Evolutionary conservation across 2,888 invertebrate genomes (phyloP).

Genomic region (Drosophila nigricruria): DNA sequence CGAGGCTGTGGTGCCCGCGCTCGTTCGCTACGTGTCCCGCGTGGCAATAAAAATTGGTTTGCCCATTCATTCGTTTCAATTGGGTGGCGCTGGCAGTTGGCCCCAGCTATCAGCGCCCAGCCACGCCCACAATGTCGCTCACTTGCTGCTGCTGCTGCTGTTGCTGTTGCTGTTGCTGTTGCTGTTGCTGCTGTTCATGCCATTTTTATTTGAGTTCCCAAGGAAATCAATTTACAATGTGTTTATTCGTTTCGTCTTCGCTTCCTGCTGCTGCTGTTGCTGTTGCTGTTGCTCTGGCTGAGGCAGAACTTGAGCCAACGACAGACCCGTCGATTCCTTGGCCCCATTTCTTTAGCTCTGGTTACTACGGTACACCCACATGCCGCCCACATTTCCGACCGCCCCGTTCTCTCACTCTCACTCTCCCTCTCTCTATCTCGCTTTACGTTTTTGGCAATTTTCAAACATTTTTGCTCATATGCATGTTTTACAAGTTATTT

Average conservation of each 20-base stretch:
- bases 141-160: slow-evolving; percentile 61
- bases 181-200: slow-evolving; percentile 74
- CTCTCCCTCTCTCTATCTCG: background rate
- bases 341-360: slow-evolving; percentile 50
- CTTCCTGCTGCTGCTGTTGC: slow-evolving; percentile 42
- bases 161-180: slow-evolving; percentile 30
- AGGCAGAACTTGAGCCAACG: slow-evolving; percentile 9
- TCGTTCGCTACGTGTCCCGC: slow-evolving; percentile 76
- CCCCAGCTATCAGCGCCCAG: slow-evolving; percentile 24
- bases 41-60: slow-evolving; percentile 81
- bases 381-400: background rate
- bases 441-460: slow-evolving; percentile 65
- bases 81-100: slow-evolving; percentile 38
- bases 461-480: slow-evolving; percentile 81
- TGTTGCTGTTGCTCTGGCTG: slow-evolving; percentile 17
- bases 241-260: slow-evolving; percentile 79
- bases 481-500: slow-evolving; percentile 82
- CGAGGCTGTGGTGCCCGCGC: slow-evolving; percentile 41
- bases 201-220: slow-evolving; percentile 82
- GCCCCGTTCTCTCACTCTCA: background rate
- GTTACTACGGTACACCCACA: slow-evolving; percentile 67
- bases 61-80: slow-evolving; percentile 81
- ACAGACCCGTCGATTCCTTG: slow-evolving; percentile 50
- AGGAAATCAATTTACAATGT: slow-evolving; percentile 81
- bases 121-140: slow-evolving; percentile 61